Percentiles rank a stretch among this genome's conserved stretches.
phyloP scores from a whole-genome alignment of 2,113 vertebrate genomes.

The Gadus macrocephalus region DNA sequence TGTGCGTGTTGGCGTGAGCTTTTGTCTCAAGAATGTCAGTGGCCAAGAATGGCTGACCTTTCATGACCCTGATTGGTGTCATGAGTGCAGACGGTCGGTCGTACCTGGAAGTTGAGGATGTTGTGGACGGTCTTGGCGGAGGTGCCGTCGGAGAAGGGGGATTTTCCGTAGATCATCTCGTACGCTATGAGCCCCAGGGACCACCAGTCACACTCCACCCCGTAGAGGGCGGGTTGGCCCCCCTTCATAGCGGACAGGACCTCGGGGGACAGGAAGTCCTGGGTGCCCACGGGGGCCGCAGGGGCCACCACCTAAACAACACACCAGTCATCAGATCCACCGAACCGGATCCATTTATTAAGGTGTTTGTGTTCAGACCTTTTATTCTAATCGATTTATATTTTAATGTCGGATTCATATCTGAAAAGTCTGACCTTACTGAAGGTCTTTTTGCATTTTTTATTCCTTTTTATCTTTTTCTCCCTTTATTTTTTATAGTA shows the following conservation, averaged over 20 bases:
- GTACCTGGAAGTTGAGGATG: conserved; percentile 93
- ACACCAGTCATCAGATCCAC: conserved; percentile 12
- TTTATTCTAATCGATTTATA: background rate
- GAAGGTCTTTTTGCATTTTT: too few relatives aligned
- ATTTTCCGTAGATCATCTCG: conserved; percentile 88
- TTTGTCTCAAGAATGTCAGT: too few relatives aligned
- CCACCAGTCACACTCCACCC: conserved; percentile 94
- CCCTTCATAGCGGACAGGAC: conserved; percentile 76
- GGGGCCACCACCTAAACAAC: conserved; percentile 70
- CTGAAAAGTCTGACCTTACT: too few relatives aligned
- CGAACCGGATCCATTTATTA: background rate
- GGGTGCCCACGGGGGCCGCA: conserved; percentile 80
- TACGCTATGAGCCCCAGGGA: conserved; percentile 90
- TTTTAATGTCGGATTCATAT: too few relatives aligned
- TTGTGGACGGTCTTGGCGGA: conserved; percentile 86
- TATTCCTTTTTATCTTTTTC: too few relatives aligned
- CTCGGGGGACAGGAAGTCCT: conserved; percentile 93
- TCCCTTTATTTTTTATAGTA: too few relatives aligned
- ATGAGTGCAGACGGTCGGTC: too few relatives aligned
- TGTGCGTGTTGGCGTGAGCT: too few relatives aligned
- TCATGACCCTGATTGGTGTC: too few relatives aligned
- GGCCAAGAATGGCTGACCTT: too few relatives aligned
- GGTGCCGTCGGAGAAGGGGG: conserved; percentile 86
- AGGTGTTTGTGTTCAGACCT: background rate
- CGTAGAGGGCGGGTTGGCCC: conserved; percentile 72